Evolutionary conservation across 2,113 vertebrate species (phyloP).

Genomic region (Ictidomys tridecemlineatus): DNA sequence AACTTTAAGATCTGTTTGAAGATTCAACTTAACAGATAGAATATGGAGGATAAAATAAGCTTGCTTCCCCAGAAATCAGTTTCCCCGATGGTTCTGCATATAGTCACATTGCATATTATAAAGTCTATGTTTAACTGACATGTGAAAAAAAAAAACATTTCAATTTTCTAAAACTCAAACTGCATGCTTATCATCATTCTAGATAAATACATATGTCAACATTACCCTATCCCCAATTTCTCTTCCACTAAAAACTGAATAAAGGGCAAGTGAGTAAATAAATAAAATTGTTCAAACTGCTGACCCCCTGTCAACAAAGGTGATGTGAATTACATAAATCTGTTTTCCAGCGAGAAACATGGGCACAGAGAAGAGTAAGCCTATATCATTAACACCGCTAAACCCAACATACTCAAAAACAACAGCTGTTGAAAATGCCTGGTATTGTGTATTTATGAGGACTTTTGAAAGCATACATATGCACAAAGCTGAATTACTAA

Average conservation of each 20-base stretch:
- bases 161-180: constrained; percentile 11
- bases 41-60: not conserved
- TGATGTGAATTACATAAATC: not conserved
- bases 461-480: not conserved
- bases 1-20: not conserved
- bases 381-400: not conserved
- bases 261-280: constrained; percentile 59
- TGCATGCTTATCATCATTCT: not conserved
- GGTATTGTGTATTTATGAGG: not conserved
- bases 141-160: not conserved
- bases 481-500: constrained; percentile 15
- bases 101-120: not conserved
- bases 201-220: constrained; percentile 37
- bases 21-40: not conserved
- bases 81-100: not conserved
- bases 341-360: constrained; percentile 61
- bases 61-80: not conserved
- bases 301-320: constrained; percentile 36
- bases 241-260: constrained; percentile 40
- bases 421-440: not conserved
- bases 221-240: not conserved
- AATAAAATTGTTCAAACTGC: constrained; percentile 51
- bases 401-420: not conserved
- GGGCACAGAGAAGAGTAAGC: not conserved
- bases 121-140: not conserved